These are phyloP conservation scores for Dorcus parallelipipedus DNA, from an alignment of 2,888 invertebrate genomes.

Conservation along the genomic window DNA sequence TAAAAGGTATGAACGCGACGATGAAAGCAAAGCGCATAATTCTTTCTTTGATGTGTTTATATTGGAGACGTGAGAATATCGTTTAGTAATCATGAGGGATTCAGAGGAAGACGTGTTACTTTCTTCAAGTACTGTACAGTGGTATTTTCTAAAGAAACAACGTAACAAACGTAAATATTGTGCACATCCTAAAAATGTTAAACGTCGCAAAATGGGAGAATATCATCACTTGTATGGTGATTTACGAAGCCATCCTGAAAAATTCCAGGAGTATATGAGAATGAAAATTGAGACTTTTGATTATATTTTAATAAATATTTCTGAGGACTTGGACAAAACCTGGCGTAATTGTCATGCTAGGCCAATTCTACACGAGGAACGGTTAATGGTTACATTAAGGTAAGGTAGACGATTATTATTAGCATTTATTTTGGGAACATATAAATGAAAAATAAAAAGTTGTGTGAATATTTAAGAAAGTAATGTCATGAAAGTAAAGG, in stretches of 20 bases:
- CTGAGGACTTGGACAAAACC: slow-evolving; percentile 7
- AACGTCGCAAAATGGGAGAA: slow-evolving; percentile 6
- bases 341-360: slow-evolving; percentile 8
- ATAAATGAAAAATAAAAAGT: too few relatives aligned
- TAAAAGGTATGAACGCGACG: too few relatives aligned
- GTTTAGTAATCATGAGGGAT: slow-evolving; percentile 1
- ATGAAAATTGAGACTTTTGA: slow-evolving; percentile 10
- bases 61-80: slow-evolving; percentile 9
- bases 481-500: too few relatives aligned
- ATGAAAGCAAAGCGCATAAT: too few relatives aligned
- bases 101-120: slow-evolving; percentile 6
- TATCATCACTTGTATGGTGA: slow-evolving; percentile 6
- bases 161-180: slow-evolving; percentile 9
- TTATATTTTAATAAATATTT: slow-evolving; percentile 14
- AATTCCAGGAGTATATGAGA: slow-evolving; percentile 7
- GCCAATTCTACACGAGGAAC: slow-evolving; percentile 8
- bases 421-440: too few relatives aligned
- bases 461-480: too few relatives aligned
- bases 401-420: not conserved
- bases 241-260: slow-evolving; percentile 3
- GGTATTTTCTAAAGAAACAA: slow-evolving; percentile 4
- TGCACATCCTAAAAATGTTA: slow-evolving; percentile 11
- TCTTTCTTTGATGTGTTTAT: too few relatives aligned
- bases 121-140: slow-evolving; percentile 10
- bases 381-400: slow-evolving; percentile 11